Percentiles rank a stretch among this genome's conserved stretches.
These are phyloP conservation scores for Cheilinus undulatus DNA, from an alignment of 2,113 vertebrate genomes.

Conservation along the genomic window DNA sequence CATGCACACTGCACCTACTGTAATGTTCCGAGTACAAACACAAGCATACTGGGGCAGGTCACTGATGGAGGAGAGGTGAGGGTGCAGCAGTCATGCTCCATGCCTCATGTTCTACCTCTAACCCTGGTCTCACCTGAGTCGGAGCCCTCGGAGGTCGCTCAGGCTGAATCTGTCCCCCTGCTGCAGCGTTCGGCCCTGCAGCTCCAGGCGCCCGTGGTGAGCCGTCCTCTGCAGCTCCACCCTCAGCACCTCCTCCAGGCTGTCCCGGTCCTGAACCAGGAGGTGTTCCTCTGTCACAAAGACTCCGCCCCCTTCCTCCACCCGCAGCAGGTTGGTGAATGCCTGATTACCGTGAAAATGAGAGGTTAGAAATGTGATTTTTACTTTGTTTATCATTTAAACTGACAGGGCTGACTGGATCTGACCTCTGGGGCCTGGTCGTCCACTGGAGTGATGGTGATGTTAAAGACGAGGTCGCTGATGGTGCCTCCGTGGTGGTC, in stretches of 20 bases:
- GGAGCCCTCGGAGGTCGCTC: constrained; percentile 68
- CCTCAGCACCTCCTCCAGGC: constrained; percentile 67
- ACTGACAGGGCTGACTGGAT: not conserved
- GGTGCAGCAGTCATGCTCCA: too few species aligned
- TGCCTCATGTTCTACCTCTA: not conserved
- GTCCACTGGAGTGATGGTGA: constrained; percentile 82
- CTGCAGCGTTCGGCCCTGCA: constrained; percentile 67
- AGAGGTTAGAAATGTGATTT: not conserved
- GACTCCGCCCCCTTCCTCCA: constrained; percentile 75
- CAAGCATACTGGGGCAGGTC: too few species aligned
- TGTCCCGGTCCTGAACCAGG: constrained; percentile 82
- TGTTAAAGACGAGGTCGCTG: constrained; percentile 81
- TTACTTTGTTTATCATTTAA: too few species aligned
- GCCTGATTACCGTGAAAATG: constrained; percentile 63
- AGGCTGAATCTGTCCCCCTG: constrained; percentile 73
- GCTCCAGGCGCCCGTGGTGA: constrained; percentile 62
- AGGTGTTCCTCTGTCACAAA: constrained; percentile 82
- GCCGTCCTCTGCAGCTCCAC: constrained; percentile 67
- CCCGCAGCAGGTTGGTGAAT: constrained; percentile 82
- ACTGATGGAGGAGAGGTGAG: too few species aligned
- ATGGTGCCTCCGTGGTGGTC: constrained; percentile 83
- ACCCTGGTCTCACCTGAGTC: constrained; percentile 59
- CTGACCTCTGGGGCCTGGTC: constrained; percentile 82
- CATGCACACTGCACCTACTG: too few species aligned
- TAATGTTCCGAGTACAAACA: too few species aligned